Conservation (phyloP, 2,888 invertebrate species). For the Ophion costatus region DNA sequence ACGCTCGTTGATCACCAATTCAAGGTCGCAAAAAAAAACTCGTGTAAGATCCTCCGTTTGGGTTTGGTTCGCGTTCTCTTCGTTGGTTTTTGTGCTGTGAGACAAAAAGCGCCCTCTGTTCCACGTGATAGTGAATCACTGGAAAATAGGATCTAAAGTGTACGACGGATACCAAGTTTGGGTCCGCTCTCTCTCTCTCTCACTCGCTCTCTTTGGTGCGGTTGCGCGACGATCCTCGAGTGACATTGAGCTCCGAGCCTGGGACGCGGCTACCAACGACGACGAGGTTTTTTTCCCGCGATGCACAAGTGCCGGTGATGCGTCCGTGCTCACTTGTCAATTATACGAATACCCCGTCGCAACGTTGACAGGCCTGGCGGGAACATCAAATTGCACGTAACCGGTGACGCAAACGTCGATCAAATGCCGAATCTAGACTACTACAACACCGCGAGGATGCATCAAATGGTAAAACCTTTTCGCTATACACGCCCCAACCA, state of each 20-base stretch:
- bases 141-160: slow-evolving; percentile 41
- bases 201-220: background rate
- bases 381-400: slow-evolving; percentile 10
- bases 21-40: background rate
- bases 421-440: slow-evolving; percentile 83
- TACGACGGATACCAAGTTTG: background rate
- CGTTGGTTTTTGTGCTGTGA: slow-evolving; percentile 39
- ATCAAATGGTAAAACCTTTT: slow-evolving; percentile 82
- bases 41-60: background rate
- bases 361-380: slow-evolving; percentile 14
- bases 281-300: background rate
- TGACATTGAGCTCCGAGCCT: background rate
- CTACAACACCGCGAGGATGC: slow-evolving; percentile 83
- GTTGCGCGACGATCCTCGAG: background rate
- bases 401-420: slow-evolving; percentile 47
- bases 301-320: slow-evolving; percentile 56
- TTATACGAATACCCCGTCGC: background rate
- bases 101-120: background rate
- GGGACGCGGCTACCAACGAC: background rate
- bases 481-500: background rate
- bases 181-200: background rate
- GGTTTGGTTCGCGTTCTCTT: background rate
- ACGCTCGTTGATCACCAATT: too few species aligned
- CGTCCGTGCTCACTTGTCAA: slow-evolving; percentile 35
- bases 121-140: slow-evolving; percentile 34